phyloP scores from a whole-genome alignment of 2,113 vertebrate species.

The Catharus bicknelli region DNA sequence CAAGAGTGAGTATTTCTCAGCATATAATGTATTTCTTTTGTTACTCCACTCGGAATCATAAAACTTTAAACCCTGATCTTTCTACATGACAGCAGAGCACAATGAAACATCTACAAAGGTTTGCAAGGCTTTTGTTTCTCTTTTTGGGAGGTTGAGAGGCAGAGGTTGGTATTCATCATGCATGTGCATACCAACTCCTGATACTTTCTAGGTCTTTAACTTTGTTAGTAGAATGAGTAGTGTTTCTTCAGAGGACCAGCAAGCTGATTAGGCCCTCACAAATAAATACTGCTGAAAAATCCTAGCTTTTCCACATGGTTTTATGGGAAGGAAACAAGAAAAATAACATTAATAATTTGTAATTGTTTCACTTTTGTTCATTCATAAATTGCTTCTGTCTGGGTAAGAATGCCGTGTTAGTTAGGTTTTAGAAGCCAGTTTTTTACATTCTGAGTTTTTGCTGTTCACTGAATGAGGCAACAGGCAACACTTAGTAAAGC shows the following conservation, averaged over 20 bases:
- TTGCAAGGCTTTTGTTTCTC: not conserved
- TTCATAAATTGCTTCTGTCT: not conserved
- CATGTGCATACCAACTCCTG: not conserved
- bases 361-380: not conserved
- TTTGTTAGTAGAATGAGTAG: not conserved
- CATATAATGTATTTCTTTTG: not conserved
- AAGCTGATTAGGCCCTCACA: not conserved
- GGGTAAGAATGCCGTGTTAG: not conserved
- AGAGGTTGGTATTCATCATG: not conserved
- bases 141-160: not conserved
- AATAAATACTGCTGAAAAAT: not conserved
- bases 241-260: not conserved
- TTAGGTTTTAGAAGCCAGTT: not conserved
- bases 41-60: not conserved
- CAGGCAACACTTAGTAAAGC: not conserved
- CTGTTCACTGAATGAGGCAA: not conserved
- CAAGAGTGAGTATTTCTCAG: slow-evolving; percentile 20
- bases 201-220: not conserved
- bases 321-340: not conserved
- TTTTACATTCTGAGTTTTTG: not conserved
- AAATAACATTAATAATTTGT: not conserved
- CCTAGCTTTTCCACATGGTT: not conserved
- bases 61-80: slow-evolving; percentile 12
- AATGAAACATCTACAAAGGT: not conserved
- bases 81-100: not conserved